Percentiles rank a stretch among this genome's conserved stretches.
Evolutionary conservation across 2,797 vertebrate genomes (phyloP).

Genomic region (Tragopan temminckii): DNA sequence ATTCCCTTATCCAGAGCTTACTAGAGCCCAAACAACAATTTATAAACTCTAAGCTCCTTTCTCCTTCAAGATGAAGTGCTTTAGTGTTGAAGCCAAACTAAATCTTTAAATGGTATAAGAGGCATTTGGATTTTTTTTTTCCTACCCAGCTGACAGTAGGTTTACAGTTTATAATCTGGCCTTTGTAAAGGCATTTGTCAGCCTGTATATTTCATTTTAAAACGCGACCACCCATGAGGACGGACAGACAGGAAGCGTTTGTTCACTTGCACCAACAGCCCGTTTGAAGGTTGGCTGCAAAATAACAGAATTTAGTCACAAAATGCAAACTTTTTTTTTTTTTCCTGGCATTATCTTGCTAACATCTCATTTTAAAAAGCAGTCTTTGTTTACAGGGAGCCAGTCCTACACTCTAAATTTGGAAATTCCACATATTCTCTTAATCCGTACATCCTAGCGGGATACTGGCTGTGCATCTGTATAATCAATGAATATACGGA

Average conservation of each 20-base stretch:
- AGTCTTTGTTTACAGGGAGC: slow-evolving; percentile 88
- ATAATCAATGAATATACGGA: no score
- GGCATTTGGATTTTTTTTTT: slow-evolving; percentile 81
- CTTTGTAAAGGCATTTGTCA: slow-evolving; percentile 92
- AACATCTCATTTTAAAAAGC: slow-evolving; percentile 82
- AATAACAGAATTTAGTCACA: slow-evolving; percentile 84
- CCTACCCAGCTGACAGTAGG: slow-evolving; percentile 88
- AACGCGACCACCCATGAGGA: slow-evolving; percentile 94
- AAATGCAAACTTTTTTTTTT: slow-evolving; percentile 78
- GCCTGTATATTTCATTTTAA: slow-evolving; percentile 90
- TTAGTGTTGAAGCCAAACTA: slow-evolving; percentile 80
- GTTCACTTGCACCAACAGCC: slow-evolving; percentile 80
- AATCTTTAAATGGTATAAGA: slow-evolving; percentile 83
- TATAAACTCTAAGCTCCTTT: slow-evolving; percentile 74
- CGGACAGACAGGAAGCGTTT: slow-evolving; percentile 84
- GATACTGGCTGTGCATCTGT: slow-evolving; percentile 40
- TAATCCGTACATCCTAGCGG: slow-evolving; percentile 70
- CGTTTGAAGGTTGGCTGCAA: slow-evolving; percentile 82
- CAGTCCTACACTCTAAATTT: slow-evolving; percentile 89
- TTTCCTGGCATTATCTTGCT: slow-evolving; percentile 80
- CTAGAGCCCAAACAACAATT: slow-evolving; percentile 71
- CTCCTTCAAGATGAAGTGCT: slow-evolving; percentile 71
- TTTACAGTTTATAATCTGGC: slow-evolving; percentile 96
- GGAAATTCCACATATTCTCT: slow-evolving; percentile 81
- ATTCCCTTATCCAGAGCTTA: slow-evolving; percentile 73